Base-by-base conservation (phyloP, 2,113 vertebrate genomes). In the Pteronura brasiliensis region DNA sequence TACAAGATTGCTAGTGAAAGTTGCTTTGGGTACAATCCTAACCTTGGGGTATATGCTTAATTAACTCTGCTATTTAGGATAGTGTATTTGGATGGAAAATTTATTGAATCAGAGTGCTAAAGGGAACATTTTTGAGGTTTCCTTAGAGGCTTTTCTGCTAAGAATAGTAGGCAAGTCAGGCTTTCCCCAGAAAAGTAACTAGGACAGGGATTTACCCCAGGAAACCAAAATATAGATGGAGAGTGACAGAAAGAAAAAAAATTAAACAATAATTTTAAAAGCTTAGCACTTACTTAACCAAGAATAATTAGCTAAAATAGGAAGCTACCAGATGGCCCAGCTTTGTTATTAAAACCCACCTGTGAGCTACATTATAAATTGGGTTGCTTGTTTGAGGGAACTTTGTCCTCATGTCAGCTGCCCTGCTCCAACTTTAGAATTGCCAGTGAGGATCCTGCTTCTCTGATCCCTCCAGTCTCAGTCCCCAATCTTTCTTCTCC, bases 231-330 rank as follows among this genome's bases (percentile, higher is more conserved):
- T 79, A 81, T 1, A 96, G 84, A 94, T 52, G 21, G 80, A 97
- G 29, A 42, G 87, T 84, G 93, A 82, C 92, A 93, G 88, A 95
- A 88, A 94, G 74, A 82, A 27, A 47, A 86, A 49, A 20, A 95
- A 72, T 77, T 85, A 81, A 97, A 96, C 90, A 94, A 94, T 79
- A 52, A 92, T 96, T 98, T 97, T 90, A 90, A 97, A 95, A 95
- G 90, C 97, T 98, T 96, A 96, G 96, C 88, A 97, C 95, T 93
- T 87, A 95, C 94, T 97, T 86, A 96, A 96, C 42, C 72, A 86
- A 92, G 97, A 97, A 95, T 97, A 97, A 96, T 97, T 96, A 98
- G 92, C 90, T 95, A 96, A 96, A 96, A 88, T 91, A 88, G 92
- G 96, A 96, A 96, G 96, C 95, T 87, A 90, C 61, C 96, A 97